Evolutionary conservation across 2,888 invertebrate species (phyloP).

Genomic region (Pheosia tremula): DNA sequence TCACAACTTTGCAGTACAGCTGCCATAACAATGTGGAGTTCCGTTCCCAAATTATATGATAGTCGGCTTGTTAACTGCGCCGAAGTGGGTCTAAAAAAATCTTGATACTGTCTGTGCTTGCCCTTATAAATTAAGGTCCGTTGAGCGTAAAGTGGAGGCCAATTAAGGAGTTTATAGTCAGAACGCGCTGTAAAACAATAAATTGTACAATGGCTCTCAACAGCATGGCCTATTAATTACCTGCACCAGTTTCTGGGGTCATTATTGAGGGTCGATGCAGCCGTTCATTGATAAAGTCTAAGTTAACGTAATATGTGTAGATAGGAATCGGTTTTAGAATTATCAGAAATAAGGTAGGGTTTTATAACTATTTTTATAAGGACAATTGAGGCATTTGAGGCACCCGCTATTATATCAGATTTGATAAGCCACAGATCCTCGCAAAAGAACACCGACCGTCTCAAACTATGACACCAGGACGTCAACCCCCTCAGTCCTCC

Average conservation of each 20-base stretch:
- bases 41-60: constrained; percentile 72
- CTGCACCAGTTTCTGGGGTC: constrained; percentile 58
- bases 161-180: constrained; percentile 81
- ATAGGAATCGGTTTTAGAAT: constrained; percentile 17
- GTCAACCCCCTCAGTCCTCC: too few species aligned
- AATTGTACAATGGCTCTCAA: constrained; percentile 75
- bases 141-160: constrained; percentile 73
- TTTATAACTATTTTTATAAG: not conserved
- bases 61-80: constrained; percentile 58
- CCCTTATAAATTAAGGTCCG: constrained; percentile 79
- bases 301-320: constrained; percentile 15
- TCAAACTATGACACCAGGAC: too few species aligned
- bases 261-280: constrained; percentile 40
- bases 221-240: constrained; percentile 75
- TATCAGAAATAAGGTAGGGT: constrained; percentile 1
- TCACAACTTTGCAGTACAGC: constrained; percentile 63
- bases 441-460: too few species aligned
- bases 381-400: too few species aligned
- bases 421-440: too few species aligned
- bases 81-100: constrained; percentile 52
- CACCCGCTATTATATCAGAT: too few species aligned
- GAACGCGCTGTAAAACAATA: constrained; percentile 80
- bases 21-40: constrained; percentile 61
- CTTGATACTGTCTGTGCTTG: constrained; percentile 66
- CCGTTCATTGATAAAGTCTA: constrained; percentile 38